These are phyloP conservation scores for Hyperoplus immaculatus DNA, from an alignment of 2,797 vertebrate species.

Conservation along the genomic window DNA sequence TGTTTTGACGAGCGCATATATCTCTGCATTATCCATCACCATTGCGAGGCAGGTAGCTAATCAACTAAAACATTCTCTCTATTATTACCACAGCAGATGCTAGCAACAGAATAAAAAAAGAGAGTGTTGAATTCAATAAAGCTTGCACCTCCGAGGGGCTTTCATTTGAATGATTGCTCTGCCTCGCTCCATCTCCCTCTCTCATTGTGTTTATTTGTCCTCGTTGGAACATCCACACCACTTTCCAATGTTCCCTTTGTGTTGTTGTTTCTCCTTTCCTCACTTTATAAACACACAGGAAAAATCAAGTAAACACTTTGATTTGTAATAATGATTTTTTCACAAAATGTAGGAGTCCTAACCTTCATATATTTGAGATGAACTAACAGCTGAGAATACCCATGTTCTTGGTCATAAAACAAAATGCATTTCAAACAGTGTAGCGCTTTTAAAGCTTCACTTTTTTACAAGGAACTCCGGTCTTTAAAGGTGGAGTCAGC, in stretches of 20 bases:
- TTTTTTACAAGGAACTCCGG: neutral
- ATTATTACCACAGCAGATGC: conserved; percentile 77
- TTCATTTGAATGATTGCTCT: conserved; percentile 77
- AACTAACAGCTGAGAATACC: neutral
- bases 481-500: neutral
- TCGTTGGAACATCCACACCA: conserved; percentile 48
- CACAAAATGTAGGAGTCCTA: neutral
- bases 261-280: conserved; percentile 39
- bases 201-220: conserved; percentile 71
- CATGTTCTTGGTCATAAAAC: neutral
- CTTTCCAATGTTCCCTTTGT: conserved; percentile 50
- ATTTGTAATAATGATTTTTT: conserved; percentile 47
- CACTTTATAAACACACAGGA: conserved; percentile 22
- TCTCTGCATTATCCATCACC: conserved; percentile 59
- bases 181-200: conserved; percentile 28
- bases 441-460: neutral
- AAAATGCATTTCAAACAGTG: neutral
- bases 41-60: conserved; percentile 77
- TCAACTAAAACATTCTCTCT: conserved; percentile 82
- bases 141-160: conserved; percentile 68
- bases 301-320: conserved; percentile 10
- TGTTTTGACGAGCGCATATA: conserved; percentile 69
- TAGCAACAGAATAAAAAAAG: conserved; percentile 60
- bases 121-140: conserved; percentile 76
- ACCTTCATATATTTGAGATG: neutral